Conservation (phyloP, 2,888 invertebrate genomes). For the Tortricodes alternella region DNA sequence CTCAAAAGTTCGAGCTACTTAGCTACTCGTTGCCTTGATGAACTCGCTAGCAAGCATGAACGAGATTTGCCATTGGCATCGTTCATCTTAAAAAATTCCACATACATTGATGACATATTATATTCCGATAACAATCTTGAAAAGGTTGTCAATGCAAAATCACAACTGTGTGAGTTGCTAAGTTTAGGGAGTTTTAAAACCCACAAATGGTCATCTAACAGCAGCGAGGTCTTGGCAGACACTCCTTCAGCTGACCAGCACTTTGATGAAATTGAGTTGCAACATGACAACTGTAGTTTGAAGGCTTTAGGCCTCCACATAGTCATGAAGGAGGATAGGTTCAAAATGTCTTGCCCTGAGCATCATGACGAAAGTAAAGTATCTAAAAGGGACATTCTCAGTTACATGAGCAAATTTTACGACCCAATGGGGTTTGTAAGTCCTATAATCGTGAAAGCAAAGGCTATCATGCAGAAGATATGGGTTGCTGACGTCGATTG, state of each 20-base stretch:
- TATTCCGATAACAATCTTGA: background rate
- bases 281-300: constrained; percentile 22
- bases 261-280: constrained; percentile 23
- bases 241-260: background rate
- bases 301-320: constrained; percentile 27
- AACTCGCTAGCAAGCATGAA: constrained; percentile 13
- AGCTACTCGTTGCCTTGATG: constrained; percentile 25
- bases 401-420: constrained; percentile 32
- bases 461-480: constrained; percentile 31
- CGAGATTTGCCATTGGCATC: constrained; percentile 24
- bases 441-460: constrained; percentile 30
- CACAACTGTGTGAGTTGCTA: background rate
- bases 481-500: background rate
- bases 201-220: background rate
- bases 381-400: constrained; percentile 32
- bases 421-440: constrained; percentile 32
- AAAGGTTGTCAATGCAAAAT: background rate
- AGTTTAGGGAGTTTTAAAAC: background rate
- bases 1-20: constrained; percentile 25
- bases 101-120: constrained; percentile 29
- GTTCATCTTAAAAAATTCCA: constrained; percentile 16
- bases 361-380: background rate
- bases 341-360: constrained; percentile 19
- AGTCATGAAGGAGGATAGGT: constrained; percentile 7
- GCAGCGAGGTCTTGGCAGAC: background rate